Evolutionary conservation across 2,888 invertebrate species (phyloP).

Genomic region (Netelia fuscicornis): DNA sequence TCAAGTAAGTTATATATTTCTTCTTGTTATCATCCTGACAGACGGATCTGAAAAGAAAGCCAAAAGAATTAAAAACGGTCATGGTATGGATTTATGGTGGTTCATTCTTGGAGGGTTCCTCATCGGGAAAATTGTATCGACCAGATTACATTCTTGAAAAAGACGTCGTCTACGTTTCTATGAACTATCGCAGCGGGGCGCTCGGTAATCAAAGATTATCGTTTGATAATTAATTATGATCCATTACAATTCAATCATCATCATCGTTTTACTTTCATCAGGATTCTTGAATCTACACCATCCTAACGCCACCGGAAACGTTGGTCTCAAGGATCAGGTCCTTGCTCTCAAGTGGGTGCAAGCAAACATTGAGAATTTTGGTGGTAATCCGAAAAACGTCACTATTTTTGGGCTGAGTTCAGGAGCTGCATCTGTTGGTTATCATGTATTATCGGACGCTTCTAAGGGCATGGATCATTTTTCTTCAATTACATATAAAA

Average conservation of each 20-base stretch:
- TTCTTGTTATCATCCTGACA: not conserved
- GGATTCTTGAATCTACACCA: not conserved
- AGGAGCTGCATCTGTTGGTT: conserved; percentile 36
- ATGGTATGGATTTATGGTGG: conserved; percentile 49
- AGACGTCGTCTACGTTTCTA: conserved; percentile 48
- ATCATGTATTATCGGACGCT: conserved; percentile 31
- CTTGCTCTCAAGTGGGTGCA: conserved; percentile 34
- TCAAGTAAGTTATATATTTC: not conserved
- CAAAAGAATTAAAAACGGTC: conserved; percentile 23
- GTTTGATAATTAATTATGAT: not conserved
- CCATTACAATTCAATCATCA: not conserved
- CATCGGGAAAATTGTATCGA: not conserved
- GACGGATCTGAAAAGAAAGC: conserved; percentile 6
- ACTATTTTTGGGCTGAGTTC: conserved; percentile 48
- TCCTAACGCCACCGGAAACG: not conserved
- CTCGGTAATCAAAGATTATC: not conserved
- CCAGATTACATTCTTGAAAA: conserved; percentile 57
- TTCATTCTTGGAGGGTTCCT: conserved; percentile 13
- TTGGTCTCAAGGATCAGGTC: conserved; percentile 10
- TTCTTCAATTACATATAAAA: not conserved
- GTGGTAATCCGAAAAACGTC: conserved; percentile 51
- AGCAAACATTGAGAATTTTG: conserved; percentile 37
- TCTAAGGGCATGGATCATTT: conserved; percentile 4
- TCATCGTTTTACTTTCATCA: not conserved
- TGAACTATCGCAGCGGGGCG: conserved; percentile 56